Percentiles rank a stretch among this genome's conserved stretches.
Conservation (phyloP, 2,888 invertebrate genomes). For the Luperina nickerlii region DNA sequence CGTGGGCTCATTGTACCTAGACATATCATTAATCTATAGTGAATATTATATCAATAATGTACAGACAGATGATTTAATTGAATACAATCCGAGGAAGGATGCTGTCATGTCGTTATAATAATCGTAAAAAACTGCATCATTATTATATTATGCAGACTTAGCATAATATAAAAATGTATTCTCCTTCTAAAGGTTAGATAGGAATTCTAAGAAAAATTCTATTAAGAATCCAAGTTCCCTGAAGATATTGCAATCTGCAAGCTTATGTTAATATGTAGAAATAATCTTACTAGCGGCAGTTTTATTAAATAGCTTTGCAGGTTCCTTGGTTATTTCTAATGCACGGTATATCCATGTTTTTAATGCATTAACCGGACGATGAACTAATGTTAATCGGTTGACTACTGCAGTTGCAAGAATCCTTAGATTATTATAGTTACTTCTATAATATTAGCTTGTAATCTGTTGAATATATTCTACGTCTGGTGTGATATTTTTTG, state of each 20-base stretch:
- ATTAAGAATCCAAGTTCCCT: slow-evolving; percentile 16
- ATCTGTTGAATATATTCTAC: neutral
- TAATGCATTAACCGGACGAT: slow-evolving; percentile 21
- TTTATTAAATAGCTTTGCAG: slow-evolving; percentile 22
- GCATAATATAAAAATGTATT: neutral
- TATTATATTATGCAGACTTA: no score
- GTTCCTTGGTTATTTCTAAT: slow-evolving; percentile 38
- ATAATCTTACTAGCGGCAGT: slow-evolving; percentile 31
- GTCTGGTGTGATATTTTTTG: neutral
- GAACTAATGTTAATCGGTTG: slow-evolving; percentile 18
- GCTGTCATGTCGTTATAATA: slow-evolving; percentile 17
- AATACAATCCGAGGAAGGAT: slow-evolving; percentile 12
- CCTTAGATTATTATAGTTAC: neutral
- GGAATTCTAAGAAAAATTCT: slow-evolving; percentile 12
- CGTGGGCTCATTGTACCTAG: neutral
- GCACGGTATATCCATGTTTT: slow-evolving; percentile 13
- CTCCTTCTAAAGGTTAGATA: neutral
- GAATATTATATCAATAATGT: neutral
- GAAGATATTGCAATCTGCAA: slow-evolving; percentile 11
- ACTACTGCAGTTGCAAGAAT: neutral
- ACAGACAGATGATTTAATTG: slow-evolving; percentile 27
- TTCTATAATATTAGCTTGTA: neutral
- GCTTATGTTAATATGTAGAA: slow-evolving; percentile 34
- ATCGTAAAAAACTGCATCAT: slow-evolving; percentile 17
- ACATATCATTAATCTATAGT: neutral